phyloP scores from a whole-genome alignment of 2,797 vertebrate species.

The Lutjanus argentimaculatus region DNA sequence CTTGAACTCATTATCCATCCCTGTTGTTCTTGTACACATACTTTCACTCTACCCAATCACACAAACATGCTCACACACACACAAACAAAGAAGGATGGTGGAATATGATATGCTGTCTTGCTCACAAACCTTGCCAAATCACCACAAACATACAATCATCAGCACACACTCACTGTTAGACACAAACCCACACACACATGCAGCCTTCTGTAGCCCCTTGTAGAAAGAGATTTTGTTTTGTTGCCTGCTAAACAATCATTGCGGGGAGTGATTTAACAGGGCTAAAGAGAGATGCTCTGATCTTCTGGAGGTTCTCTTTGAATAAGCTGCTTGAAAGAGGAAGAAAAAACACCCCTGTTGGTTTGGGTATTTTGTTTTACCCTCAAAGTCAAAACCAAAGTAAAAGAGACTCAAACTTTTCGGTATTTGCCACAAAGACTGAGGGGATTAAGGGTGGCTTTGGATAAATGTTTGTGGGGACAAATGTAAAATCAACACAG shows the following conservation, averaged over 20 bases:
- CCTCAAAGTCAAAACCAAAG: conserved; percentile 69
- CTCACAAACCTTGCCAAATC: conserved; percentile 22
- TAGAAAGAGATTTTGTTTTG: conserved; percentile 52
- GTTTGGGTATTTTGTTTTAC: conserved; percentile 62
- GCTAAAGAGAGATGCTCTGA: conserved; percentile 69
- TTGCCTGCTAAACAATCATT: conserved; percentile 55
- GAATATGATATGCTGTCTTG: conserved; percentile 17
- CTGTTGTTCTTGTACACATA: conserved; percentile 2
- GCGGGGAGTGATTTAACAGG: conserved; percentile 61
- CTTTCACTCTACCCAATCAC: neutral
- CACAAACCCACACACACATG: neutral
- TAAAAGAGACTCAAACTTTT: conserved; percentile 63
- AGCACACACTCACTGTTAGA: neutral
- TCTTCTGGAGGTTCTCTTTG: conserved; percentile 68
- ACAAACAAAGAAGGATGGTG: neutral
- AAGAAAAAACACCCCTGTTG: conserved; percentile 48
- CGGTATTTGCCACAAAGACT: conserved; percentile 54
- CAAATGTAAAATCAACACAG: conserved; percentile 63
- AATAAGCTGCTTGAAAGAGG: conserved; percentile 62
- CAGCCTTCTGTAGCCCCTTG: conserved; percentile 24
- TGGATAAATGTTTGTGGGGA: conserved; percentile 55
- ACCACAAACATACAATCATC: conserved; percentile 14
- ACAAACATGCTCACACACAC: neutral
- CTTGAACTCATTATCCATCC: conserved; percentile 24
- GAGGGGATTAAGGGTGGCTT: conserved; percentile 58